A percentile compares a stretch with the other conserved stretches of the same genome.
These are phyloP conservation scores for Cebuella pygmaea DNA, from an alignment of 2,797 vertebrate genomes.

Conservation along the genomic window DNA sequence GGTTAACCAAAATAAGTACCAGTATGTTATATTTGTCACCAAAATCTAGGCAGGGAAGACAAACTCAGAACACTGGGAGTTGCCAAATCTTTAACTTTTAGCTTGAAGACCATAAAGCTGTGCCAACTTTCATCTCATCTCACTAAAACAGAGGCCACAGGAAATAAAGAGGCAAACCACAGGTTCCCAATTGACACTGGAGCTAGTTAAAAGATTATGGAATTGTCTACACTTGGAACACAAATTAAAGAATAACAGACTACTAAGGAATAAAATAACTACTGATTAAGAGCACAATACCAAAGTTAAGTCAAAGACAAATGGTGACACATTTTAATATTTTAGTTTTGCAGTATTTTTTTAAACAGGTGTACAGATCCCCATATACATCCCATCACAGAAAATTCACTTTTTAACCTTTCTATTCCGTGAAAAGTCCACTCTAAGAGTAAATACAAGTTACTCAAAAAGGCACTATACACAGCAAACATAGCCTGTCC, in stretches of 20 bases:
- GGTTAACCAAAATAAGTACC: conserved; percentile 57
- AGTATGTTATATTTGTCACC: conserved; percentile 55
- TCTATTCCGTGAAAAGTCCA: conserved; percentile 43
- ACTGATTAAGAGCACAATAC: conserved; percentile 56
- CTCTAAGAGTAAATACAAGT: conserved; percentile 47
- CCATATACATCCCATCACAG: not conserved
- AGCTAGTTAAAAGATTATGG: conserved; percentile 63
- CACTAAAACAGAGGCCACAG: conserved; percentile 62
- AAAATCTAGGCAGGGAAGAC: conserved; percentile 53
- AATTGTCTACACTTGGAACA: conserved; percentile 57
- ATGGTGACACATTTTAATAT: conserved; percentile 45
- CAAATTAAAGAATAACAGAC: conserved; percentile 69
- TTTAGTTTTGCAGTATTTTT: not conserved
- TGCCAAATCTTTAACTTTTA: conserved; percentile 65
- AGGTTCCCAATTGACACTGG: not conserved
- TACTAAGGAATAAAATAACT: conserved; percentile 44
- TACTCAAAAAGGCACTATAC: conserved; percentile 31
- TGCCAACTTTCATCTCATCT: conserved; percentile 53
- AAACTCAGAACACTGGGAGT: conserved; percentile 55
- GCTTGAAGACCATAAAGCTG: conserved; percentile 38
- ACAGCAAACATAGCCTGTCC: not conserved
- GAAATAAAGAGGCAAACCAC: conserved; percentile 5
- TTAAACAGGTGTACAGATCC: not conserved
- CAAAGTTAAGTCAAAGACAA: conserved; percentile 39
- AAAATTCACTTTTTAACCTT: conserved; percentile 46